These are phyloP conservation scores for Actinia equina DNA, from an alignment of 64 coral and sea anemone species.

Conservation along the genomic window DNA sequence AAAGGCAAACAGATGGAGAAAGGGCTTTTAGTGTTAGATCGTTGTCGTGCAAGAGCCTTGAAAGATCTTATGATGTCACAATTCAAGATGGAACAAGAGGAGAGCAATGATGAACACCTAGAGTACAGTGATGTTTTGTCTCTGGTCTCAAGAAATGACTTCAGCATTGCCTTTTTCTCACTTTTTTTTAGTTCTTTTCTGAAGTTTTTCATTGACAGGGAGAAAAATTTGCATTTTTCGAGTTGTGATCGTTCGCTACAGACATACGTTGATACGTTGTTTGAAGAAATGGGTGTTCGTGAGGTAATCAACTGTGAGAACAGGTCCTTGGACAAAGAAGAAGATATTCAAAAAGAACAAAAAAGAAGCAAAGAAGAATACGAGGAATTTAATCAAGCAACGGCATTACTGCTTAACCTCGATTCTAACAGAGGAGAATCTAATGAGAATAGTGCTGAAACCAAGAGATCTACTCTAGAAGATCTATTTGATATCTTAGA, in stretches of 20 bases:
- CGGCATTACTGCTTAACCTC: too few species aligned
- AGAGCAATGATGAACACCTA: neutral
- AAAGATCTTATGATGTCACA: too few species aligned
- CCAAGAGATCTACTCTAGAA: neutral
- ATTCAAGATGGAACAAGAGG: constrained; percentile 1
- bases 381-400: too few species aligned
- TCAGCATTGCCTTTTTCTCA: neutral
- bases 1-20: too few species aligned
- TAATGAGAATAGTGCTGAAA: neutral
- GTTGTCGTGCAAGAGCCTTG: too few species aligned
- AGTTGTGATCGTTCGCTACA: too few species aligned
- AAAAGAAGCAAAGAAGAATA: too few species aligned
- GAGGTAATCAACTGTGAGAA: neutral
- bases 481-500: neutral
- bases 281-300: neutral
- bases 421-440: too few species aligned
- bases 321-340: neutral
- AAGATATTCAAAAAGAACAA: neutral
- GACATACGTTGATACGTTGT: neutral
- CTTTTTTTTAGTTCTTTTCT: neutral
- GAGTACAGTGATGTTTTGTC: neutral
- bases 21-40: too few species aligned
- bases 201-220: neutral
- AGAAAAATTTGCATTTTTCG: neutral
- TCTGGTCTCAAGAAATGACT: neutral